Percentiles rank a stretch among this genome's conserved stretches.
phyloP scores from a whole-genome alignment of 2,113 vertebrate genomes.

The Tichodroma muraria region DNA sequence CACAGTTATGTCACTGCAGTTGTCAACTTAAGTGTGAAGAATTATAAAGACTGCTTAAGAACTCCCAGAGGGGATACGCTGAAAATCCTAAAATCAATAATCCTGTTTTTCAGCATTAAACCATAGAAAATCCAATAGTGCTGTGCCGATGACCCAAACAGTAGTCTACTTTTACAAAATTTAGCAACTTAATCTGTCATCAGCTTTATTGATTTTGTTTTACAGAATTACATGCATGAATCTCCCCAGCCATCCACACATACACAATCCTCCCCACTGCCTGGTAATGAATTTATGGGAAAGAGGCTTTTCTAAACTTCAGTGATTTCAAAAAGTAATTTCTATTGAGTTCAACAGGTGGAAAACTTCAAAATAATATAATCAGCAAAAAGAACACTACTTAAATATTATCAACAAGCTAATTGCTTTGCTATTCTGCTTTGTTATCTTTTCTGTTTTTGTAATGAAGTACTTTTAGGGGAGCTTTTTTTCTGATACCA shows the following conservation, averaged over 20 bases:
- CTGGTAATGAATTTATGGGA: conserved; percentile 31
- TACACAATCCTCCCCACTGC: background rate
- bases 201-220: conserved; percentile 73
- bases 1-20: conserved; percentile 58
- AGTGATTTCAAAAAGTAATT: background rate
- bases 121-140: conserved; percentile 70
- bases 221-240: conserved; percentile 53
- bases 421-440: background rate
- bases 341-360: conserved; percentile 45
- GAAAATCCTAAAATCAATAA: conserved; percentile 85
- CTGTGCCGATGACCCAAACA: conserved; percentile 56
- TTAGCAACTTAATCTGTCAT: conserved; percentile 65
- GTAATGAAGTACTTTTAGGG: background rate
- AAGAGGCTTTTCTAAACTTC: conserved; percentile 37
- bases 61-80: conserved; percentile 61
- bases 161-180: conserved; percentile 64
- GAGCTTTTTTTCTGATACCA: background rate
- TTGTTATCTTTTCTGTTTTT: background rate
- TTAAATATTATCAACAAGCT: conserved; percentile 12
- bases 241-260: conserved; percentile 20
- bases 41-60: conserved; percentile 65
- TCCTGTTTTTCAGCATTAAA: conserved; percentile 73
- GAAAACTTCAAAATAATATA: conserved; percentile 32
- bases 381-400: background rate
- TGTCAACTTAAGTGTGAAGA: conserved; percentile 74